Evolutionary conservation across 2,113 vertebrate genomes (phyloP).

Genomic region (Dunckerocampus dactyliophorus): DNA sequence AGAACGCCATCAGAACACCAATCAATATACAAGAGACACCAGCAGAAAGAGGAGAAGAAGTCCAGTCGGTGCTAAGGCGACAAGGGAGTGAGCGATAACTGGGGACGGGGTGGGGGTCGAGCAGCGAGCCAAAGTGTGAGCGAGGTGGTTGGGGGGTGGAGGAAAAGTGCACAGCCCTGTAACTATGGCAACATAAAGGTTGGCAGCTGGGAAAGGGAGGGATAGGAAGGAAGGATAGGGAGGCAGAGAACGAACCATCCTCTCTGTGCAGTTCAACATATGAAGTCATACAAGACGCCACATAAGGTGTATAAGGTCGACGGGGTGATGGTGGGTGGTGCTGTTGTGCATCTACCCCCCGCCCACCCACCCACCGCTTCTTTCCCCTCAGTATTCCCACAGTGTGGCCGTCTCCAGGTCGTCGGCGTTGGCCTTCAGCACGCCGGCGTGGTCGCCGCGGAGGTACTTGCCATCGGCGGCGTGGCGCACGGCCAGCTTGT

Average conservation of each 20-base stretch:
- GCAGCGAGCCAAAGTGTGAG: slow-evolving; percentile 49
- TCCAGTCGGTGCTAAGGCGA: slow-evolving; percentile 35
- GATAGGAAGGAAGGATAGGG: slow-evolving; percentile 18
- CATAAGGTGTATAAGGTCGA: slow-evolving; percentile 23
- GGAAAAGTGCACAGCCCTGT: slow-evolving; percentile 63
- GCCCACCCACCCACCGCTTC: slow-evolving; percentile 30
- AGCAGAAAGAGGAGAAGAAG: slow-evolving; percentile 9
- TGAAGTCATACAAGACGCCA: slow-evolving; percentile 37
- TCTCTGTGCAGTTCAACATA: slow-evolving; percentile 57
- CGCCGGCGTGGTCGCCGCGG: slow-evolving; percentile 93
- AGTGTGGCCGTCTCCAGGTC: slow-evolving; percentile 87
- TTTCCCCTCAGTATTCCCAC: slow-evolving; percentile 87
- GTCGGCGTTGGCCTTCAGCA: slow-evolving; percentile 91
- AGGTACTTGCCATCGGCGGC: slow-evolving; percentile 84
- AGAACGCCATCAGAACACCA: slow-evolving; percentile 33
- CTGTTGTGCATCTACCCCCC: neutral
- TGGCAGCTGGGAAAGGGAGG: slow-evolving; percentile 26
- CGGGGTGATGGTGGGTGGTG: slow-evolving; percentile 12
- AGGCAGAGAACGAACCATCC: slow-evolving; percentile 19
- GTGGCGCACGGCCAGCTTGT: slow-evolving; percentile 92
- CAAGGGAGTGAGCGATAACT: slow-evolving; percentile 21
- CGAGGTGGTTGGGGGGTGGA: slow-evolving; percentile 24
- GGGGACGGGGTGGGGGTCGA: slow-evolving; percentile 32
- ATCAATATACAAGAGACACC: slow-evolving; percentile 36
- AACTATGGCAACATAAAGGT: slow-evolving; percentile 66